These are phyloP conservation scores for Sarcophaga variegata DNA, from an alignment of 2,888 invertebrate genomes.

Conservation along the genomic window DNA sequence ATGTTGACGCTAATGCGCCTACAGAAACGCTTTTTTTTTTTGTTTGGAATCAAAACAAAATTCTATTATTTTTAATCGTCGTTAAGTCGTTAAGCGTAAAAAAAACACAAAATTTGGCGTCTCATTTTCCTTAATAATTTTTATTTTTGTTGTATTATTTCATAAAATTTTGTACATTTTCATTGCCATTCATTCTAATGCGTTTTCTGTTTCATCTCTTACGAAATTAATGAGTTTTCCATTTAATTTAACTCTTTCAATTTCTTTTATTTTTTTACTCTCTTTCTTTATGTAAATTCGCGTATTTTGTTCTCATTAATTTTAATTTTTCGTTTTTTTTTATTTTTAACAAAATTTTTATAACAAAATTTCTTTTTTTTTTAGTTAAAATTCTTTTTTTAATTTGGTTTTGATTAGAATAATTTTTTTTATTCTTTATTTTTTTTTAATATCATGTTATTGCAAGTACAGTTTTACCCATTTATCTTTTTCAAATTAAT, in stretches of 20 bases:
- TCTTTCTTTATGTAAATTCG: conserved; percentile 43
- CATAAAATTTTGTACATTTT: conserved; percentile 38
- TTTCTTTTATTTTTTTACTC: conserved; percentile 41
- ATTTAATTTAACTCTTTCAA: conserved; percentile 59
- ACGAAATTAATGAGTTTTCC: not conserved
- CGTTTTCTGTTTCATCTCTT: conserved; percentile 60
- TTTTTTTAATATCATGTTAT: conserved; percentile 41
- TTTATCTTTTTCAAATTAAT: conserved; percentile 32
- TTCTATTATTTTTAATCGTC: too few species aligned
- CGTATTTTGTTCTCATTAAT: conserved; percentile 54
- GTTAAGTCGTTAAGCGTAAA: conserved; percentile 4
- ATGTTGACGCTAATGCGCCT: conserved; percentile 28
- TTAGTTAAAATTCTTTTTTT: conserved; percentile 30
- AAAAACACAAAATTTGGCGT: not conserved
- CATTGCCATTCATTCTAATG: conserved; percentile 58
- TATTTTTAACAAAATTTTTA: conserved; percentile 36
- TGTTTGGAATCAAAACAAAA: not conserved
- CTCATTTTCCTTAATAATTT: conserved; percentile 18
- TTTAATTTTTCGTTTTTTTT: conserved; percentile 41
- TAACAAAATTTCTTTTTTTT: conserved; percentile 35
- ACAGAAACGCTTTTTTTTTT: conserved; percentile 52
- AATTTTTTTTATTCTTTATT: conserved; percentile 41
- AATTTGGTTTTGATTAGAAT: conserved; percentile 55
- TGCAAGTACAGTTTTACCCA: conserved; percentile 58
- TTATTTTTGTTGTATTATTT: not conserved